Base-by-base conservation (phyloP, 2,888 invertebrate species). In the Scaptomyza polygonia region DNA sequence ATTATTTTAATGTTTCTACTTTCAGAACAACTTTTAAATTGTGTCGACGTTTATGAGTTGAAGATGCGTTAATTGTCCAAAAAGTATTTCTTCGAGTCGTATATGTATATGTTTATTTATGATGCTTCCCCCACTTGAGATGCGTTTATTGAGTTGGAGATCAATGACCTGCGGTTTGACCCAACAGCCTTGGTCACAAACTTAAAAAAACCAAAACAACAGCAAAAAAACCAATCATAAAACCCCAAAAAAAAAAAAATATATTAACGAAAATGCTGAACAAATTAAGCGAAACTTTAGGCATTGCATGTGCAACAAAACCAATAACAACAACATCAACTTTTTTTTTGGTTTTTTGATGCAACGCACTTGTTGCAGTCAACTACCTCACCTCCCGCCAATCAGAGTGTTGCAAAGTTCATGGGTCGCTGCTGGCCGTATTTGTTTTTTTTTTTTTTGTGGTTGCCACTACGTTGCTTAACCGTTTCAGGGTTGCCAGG, bases 401-500 rank as follows among this genome's bases (percentile, higher is more conserved):
- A 51, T 16, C 25, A 42, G 64, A 42, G 64, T 61, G 76, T 72
- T 86, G 64, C 79, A 84, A 84, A 84, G 83, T 84, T 84, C 83
- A 84, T 75, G 86, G 86, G 83, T 86, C 86, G 83, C 45, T 68
- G 67, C 54, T 55, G 66, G 51, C 49, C 48, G 57, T 48, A 56
- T 36, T n/a, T n/a, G n/a, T 47, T 45, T 54, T 55, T 11, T 57
- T 44, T 12, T 42, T 16, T 54, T 53, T 52, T 59, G 77, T 34
- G 58, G 59, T 39, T 54, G 53, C 51, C 48, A 67, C 67, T 71
- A 65, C 66, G 36, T 70, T 74, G 84, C 75, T 72, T 66, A 75
- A 75, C 67, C 72, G 72, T 77, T 84, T 84, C 84, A 84, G 86
- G 84, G 84, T 84, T 84, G 84, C 84, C 84, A 66, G 57, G 81